Evolutionary conservation across 2,888 invertebrate genomes (phyloP), one percentile per base, ranked within the genome.

Genomic region (Parnassius orleans): DNA sequence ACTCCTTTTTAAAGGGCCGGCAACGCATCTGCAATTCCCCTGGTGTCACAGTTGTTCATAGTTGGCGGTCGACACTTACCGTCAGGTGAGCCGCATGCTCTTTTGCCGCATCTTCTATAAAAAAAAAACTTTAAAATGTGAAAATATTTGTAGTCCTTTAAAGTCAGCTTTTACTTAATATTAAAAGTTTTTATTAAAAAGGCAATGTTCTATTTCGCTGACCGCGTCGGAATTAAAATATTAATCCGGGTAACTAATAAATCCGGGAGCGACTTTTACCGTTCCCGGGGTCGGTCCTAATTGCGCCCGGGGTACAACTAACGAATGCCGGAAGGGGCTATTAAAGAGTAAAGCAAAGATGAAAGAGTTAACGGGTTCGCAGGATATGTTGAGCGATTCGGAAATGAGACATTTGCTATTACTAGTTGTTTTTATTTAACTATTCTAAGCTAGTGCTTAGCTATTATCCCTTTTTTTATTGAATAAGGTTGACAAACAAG

Each of bases 191-290:
- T 10, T 46, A 46, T 46, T 9, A 12, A 46, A 46, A 46, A 46
- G 46, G 46, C 7, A 46, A 46, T 12, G 3, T 12, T 10, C 1
- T 46, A 46, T 46, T 46, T 46, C 10, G 14, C 48, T n/a, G 14
- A 12, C 9, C 14, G 48, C 14, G 9, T 48, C 12, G 48, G 24
- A 7, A 24, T 14, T 48, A n/a, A 12, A 14, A 12, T 48, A 48
- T 48, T 48, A 48, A 48, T 48, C 48, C 48, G 48, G 12, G 48
- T 24, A 14, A 14, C 48, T 14, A 51, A 51, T 51, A 51, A 51
- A 51, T 51, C 51, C 19, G 51, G 51, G 51, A 51, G 51, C 14
- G 19, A 9, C 15, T 51, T 51, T 51, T 9, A 19, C 10, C 19
- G 9, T 19, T 51, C 24, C 51, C 51, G 15, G 19, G 51, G 51